A percentile compares a stretch with the other conserved stretches of the same genome.
Evolutionary conservation across 2,113 vertebrate species (phyloP).

Genomic region (Strix aluco): DNA sequence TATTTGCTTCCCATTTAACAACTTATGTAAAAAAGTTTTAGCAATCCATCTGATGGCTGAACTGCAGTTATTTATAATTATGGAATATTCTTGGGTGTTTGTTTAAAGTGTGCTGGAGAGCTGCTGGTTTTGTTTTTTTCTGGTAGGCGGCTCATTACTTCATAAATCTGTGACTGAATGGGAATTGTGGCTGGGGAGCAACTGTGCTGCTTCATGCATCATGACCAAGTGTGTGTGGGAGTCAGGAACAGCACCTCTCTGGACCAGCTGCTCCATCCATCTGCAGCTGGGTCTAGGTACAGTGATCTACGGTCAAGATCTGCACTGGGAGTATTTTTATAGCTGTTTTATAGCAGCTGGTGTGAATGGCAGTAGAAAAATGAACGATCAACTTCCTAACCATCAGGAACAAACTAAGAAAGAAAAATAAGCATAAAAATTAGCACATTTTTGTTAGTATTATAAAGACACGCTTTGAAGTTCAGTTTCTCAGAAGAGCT

Average conservation of each 20-base stretch:
- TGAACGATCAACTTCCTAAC: constrained; percentile 56
- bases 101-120: constrained; percentile 52
- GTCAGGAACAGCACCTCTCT: constrained; percentile 69
- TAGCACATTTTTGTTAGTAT: constrained; percentile 7
- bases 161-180: constrained; percentile 73
- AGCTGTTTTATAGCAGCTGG: constrained; percentile 72
- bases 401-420: constrained; percentile 55
- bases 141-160: constrained; percentile 73
- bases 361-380: constrained; percentile 73
- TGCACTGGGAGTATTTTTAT: constrained; percentile 70
- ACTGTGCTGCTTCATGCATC: constrained; percentile 61
- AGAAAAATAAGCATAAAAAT: constrained; percentile 59
- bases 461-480: neutral
- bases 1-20: constrained; percentile 9
- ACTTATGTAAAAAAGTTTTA: constrained; percentile 33
- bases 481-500: constrained; percentile 10
- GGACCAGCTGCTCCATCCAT: constrained; percentile 79
- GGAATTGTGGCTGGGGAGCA: constrained; percentile 65
- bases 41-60: constrained; percentile 9
- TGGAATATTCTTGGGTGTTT: constrained; percentile 52
- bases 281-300: constrained; percentile 77
- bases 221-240: constrained; percentile 52
- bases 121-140: constrained; percentile 62
- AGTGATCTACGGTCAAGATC: constrained; percentile 72
- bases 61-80: constrained; percentile 32